Percentiles rank a stretch among this genome's conserved stretches.
Evolutionary conservation across 2,888 invertebrate species (phyloP).

Genomic region (Ornithoptera alexandrae): DNA sequence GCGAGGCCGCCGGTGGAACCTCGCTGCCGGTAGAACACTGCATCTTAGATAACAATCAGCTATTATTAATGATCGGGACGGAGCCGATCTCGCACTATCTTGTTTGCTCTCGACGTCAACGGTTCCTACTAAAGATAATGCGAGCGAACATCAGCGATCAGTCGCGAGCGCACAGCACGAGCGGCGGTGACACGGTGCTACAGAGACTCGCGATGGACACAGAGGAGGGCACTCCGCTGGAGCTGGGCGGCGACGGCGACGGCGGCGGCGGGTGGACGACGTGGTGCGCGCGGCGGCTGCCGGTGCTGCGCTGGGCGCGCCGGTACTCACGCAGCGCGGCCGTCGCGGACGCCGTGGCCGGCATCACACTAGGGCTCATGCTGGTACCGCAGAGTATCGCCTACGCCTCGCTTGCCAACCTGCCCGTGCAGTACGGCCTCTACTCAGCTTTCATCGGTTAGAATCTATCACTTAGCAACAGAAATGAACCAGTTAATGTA

Average conservation of each 20-base stretch:
- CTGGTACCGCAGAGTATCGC: constrained; percentile 97
- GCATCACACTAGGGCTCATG: constrained; percentile 92
- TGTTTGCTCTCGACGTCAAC: constrained; percentile 22
- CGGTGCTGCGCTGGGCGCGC: constrained; percentile 83
- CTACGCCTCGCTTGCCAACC: constrained; percentile 91
- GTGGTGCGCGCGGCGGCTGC: constrained; percentile 59
- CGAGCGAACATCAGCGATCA: constrained; percentile 1
- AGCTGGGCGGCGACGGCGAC: constrained; percentile 27
- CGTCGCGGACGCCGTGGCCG: constrained; percentile 91
- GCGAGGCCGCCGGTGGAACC: too few species aligned
- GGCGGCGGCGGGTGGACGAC: constrained; percentile 38
- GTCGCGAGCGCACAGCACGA: neutral
- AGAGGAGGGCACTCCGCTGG: constrained; percentile 42
- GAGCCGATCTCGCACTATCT: constrained; percentile 19
- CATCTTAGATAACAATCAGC: constrained; percentile 14
- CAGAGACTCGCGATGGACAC: constrained; percentile 37
- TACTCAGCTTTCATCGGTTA: constrained; percentile 93
- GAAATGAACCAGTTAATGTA: too few species aligned
- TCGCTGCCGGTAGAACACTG: too few species aligned
- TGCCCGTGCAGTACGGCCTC: constrained; percentile 94
- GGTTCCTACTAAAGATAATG: constrained; percentile 27
- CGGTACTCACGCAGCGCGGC: constrained; percentile 84
- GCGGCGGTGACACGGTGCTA: neutral
- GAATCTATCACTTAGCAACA: constrained; percentile 29
- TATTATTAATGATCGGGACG: constrained; percentile 15